Evolutionary conservation across 2,888 invertebrate genomes (phyloP).

Genomic region (Diarsia dahlii): DNA sequence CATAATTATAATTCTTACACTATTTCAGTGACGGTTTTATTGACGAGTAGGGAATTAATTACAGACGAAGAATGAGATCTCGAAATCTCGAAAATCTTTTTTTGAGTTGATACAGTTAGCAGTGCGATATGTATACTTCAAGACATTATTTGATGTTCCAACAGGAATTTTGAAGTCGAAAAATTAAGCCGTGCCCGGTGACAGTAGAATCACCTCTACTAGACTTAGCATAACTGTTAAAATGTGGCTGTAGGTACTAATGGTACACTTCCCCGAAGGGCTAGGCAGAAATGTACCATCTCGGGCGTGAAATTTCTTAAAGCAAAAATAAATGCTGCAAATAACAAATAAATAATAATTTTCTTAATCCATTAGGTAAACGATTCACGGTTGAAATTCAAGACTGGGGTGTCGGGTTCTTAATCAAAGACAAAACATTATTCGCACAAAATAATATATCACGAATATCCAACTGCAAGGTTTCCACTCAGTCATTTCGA

Average conservation of each 20-base stretch:
- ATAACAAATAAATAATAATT: not conserved
- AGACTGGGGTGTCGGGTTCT: not conserved
- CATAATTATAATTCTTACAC: too few species aligned
- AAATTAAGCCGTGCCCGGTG: too few species aligned
- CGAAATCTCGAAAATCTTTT: too few species aligned
- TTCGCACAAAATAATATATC: conserved; percentile 16
- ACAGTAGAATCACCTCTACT: too few species aligned
- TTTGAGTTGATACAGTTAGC: too few species aligned
- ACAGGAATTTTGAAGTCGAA: not conserved
- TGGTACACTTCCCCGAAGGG: too few species aligned
- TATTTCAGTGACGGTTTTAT: too few species aligned
- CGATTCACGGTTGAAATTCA: not conserved
- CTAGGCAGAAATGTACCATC: too few species aligned
- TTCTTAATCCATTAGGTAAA: not conserved
- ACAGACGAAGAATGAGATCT: too few species aligned
- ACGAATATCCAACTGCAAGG: conserved; percentile 30
- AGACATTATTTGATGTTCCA: not conserved
- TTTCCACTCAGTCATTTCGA: conserved; percentile 41
- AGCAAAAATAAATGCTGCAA: not conserved
- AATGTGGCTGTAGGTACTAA: too few species aligned
- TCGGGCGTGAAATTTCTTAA: not conserved
- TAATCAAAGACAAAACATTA: not conserved
- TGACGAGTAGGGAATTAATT: too few species aligned
- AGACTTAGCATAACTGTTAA: too few species aligned
- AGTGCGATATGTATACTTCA: not conserved